Percentiles rank a stretch among this genome's conserved stretches.
Evolutionary conservation across 2,797 vertebrate species (phyloP).

Genomic region (Dromococcyx pavoninus): DNA sequence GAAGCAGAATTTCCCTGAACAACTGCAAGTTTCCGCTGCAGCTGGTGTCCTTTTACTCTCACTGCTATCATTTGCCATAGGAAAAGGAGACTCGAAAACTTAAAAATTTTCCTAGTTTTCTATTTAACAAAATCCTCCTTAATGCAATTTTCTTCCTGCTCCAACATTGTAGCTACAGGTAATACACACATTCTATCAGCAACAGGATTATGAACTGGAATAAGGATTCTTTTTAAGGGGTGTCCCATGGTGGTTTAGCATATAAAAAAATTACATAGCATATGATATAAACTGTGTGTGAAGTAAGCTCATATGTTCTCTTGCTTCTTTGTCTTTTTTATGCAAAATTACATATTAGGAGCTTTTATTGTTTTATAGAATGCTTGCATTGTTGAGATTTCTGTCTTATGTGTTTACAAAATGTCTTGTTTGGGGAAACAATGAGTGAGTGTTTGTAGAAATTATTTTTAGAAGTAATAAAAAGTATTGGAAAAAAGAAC

Average conservation of each 20-base stretch:
- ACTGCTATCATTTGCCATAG: not conserved
- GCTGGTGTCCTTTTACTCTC: not conserved
- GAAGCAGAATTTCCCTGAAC: not conserved
- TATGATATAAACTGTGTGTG: not conserved
- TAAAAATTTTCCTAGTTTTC: not conserved
- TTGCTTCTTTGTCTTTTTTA: not conserved
- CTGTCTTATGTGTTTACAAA: not conserved
- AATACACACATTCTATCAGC: not conserved
- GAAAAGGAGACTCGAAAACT: not conserved
- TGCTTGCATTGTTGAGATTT: not conserved
- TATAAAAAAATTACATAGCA: not conserved
- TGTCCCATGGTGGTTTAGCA: not conserved
- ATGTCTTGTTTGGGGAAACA: not conserved
- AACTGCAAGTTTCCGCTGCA: not conserved
- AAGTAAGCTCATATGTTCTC: not conserved
- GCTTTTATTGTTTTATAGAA: not conserved
- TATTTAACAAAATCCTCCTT: not conserved
- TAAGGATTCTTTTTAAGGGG: not conserved
- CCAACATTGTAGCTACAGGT: not conserved
- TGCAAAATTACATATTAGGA: not conserved
- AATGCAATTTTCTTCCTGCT: not conserved
- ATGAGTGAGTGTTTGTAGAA: not conserved
- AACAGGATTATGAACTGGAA: not conserved
- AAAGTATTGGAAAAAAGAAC: not conserved
- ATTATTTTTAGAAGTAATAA: constrained; percentile 4